phyloP scores from a whole-genome alignment of 2,113 vertebrate species.

The Muntiacus muntjak region DNA sequence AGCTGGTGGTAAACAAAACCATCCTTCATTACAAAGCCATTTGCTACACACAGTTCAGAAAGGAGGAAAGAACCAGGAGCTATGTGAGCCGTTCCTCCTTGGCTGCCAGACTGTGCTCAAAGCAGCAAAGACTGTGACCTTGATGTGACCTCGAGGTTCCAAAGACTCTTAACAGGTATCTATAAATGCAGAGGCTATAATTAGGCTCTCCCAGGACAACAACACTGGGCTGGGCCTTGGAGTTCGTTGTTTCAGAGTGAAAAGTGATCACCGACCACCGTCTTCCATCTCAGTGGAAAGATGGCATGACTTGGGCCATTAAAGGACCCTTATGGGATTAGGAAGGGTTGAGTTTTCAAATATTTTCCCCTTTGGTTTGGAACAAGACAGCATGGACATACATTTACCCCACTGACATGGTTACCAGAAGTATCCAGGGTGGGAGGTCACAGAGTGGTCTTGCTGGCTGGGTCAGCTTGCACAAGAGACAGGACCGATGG shows the following conservation, averaged over 20 bases:
- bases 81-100: background rate
- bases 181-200: background rate
- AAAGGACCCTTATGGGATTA: background rate
- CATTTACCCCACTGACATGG: background rate
- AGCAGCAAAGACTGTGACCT: background rate
- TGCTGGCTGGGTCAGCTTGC: background rate
- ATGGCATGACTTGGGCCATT: background rate
- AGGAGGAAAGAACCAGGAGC: background rate
- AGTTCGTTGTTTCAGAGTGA: background rate
- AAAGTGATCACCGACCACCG: background rate
- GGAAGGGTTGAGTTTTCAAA: background rate
- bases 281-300: background rate
- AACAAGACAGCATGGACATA: background rate
- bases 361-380: background rate
- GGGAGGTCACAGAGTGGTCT: no score
- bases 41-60: background rate
- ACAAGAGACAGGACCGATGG: accelerated
- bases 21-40: background rate
- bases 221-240: background rate
- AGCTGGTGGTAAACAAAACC: background rate
- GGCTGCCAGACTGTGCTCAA: background rate
- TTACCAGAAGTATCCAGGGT: background rate
- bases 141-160: background rate
- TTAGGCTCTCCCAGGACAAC: background rate
- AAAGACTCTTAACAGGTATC: background rate